Base-by-base conservation (phyloP, 2,888 invertebrate genomes). In the Leptothorax acervorum region DNA sequence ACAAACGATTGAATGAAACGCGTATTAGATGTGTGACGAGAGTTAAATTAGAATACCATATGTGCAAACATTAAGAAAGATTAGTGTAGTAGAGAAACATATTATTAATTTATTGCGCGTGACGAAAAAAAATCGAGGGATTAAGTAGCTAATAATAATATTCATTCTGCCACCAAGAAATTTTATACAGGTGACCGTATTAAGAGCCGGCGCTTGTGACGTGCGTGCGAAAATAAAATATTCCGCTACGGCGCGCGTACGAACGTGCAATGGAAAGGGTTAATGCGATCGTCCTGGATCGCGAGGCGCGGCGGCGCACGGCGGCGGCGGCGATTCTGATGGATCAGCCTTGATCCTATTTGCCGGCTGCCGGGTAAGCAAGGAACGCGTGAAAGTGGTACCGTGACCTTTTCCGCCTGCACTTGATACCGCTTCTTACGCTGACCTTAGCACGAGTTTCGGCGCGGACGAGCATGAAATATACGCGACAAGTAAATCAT, bases 311-410 rank as follows among this genome's bases (percentile, higher is more conserved):
- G 18, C 75, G 83, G 57, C 65, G 65, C 23, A 23, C 23, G 23
- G 15, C 15, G 18, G 18, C 75, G 83, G 57, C 65, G 65, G 70
- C 55, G 85, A 60, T 81, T 82, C 63, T 31, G 85, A 62, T 86
- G 84, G 78, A 85, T 87, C 90, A 91, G 82, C 91, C 91, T 90
- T 91, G 91, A 90, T 90, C 88, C 91, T 89, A 87, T 91, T 90
- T 89, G 79, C 81, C 81, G 83, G 79, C 78, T 75, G 85, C 71
- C 89, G 73, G 82, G 85, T 86, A 71, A 86, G 84, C 60, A 74
- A 85, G 87, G 87, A 85, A 87, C 85, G 87, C 90, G 91, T 90
- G 90, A 90, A 90, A 91, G 91, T 91, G 91, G 83, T 90, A 85
- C 85, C 90, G 88, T 86, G 91, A 88, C 91, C 90, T 91, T 68